Evolutionary conservation across 2,113 vertebrate species (phyloP), one percentile per base, ranked within the genome.

Genomic region (Lanius collurio): DNA sequence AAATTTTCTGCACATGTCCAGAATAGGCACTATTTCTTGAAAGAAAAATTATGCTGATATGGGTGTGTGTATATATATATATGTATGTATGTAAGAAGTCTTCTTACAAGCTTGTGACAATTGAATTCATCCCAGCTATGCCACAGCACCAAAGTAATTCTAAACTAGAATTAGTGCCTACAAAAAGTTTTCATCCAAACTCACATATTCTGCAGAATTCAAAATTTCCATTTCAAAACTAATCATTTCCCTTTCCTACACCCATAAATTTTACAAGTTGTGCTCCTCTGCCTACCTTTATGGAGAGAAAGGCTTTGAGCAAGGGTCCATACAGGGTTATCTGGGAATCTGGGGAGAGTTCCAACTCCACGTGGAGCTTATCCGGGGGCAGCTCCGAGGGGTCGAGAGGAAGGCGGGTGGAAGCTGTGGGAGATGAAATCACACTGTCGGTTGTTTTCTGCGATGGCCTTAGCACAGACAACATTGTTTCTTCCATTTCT

Each of bases 401-500:
- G 94, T 99, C 99, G 5, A 98, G 42, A 68, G 98, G 97, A 28
- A 97, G 84, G 22, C 98, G 98, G 35, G 96, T 92, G 84, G 98
- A 98, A 15, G 94, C 65, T 42, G 97, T 97, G 37, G 98, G 98
- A 74, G 98, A 98, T 31, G 96, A 97, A n/a, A 98, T 94, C 30
- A 97, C 88, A 27, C 98, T 98, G 46, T 99, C 99, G 1, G 98
- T 96, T 18, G 98, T 18, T 85, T 98, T 98, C 97, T 98, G 98
- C 0, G 97, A 98, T 1, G 98, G 99, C 33, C 99, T 98, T 39
- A 99, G 97, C 13, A 98, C 98, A 49, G 99, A 99, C 30, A 99
- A 97, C 98, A 99, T 99, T 4, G 98, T 98, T 94, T 99, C 99
- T 83, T 99, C 99, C 98, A 99, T 99, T 98, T 99, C 99, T 81